These are phyloP conservation scores for Monodelphis domestica DNA, from an alignment of 2,797 vertebrate species.

Conservation along the genomic window DNA sequence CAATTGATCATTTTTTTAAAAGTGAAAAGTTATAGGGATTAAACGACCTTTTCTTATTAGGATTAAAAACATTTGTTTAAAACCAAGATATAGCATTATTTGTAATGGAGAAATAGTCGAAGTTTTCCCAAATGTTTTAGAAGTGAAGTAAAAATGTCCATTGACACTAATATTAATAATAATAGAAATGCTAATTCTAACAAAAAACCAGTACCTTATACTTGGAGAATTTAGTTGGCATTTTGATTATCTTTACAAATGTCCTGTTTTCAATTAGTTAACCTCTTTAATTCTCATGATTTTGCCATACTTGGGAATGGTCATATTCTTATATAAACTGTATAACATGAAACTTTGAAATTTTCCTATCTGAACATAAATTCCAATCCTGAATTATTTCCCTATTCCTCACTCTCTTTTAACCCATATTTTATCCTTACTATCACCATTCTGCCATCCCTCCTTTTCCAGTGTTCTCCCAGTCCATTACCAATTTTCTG, in stretches of 20 bases:
- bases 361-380: not conserved
- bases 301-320: not conserved
- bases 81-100: not conserved
- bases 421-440: not conserved
- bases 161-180: not conserved
- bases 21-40: not conserved
- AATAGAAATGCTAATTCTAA: not conserved
- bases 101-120: not conserved
- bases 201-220: too few relatives aligned
- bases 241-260: not conserved
- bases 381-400: not conserved
- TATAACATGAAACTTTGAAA: not conserved
- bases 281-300: not conserved
- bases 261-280: not conserved
- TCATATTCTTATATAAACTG: not conserved
- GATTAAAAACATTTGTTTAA: not conserved
- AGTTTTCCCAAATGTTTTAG: not conserved
- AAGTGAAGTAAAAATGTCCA: not conserved
- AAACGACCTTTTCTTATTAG: not conserved
- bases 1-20: not conserved
- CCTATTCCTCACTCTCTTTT: not conserved
- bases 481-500: not conserved
- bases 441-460: not conserved
- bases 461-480: not conserved
- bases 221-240: not conserved